These are phyloP conservation scores for Bostrychus sinensis DNA, from an alignment of 2,113 vertebrate genomes.

Conservation along the genomic window DNA sequence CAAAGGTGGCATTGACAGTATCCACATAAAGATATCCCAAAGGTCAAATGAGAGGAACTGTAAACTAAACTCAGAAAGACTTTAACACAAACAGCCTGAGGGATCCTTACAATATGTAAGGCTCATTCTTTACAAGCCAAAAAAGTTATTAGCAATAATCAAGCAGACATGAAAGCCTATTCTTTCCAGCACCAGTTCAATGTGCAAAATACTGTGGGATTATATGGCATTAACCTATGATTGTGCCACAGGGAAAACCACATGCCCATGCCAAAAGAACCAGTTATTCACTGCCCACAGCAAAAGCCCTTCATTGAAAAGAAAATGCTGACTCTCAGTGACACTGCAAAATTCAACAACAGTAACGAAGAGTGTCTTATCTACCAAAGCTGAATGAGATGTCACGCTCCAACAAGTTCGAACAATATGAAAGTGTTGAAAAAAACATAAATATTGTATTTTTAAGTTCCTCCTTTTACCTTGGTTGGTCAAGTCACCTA, in stretches of 20 bases:
- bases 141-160: too few relatives aligned
- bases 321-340: conserved; percentile 74
- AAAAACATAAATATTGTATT: too few relatives aligned
- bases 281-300: conserved; percentile 10
- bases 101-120: too few relatives aligned
- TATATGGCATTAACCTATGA: neutral
- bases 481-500: neutral
- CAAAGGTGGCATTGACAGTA: neutral
- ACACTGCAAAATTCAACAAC: conserved; percentile 60
- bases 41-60: neutral
- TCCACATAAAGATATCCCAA: neutral
- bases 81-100: neutral
- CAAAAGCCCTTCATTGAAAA: conserved; percentile 44
- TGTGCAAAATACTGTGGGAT: neutral
- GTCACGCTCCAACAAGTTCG: neutral
- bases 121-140: too few relatives aligned
- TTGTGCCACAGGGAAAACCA: conserved; percentile 9
- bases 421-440: too few relatives aligned
- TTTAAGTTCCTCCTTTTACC: too few relatives aligned
- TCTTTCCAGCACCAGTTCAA: neutral
- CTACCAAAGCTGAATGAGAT: conserved; percentile 12
- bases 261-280: conserved; percentile 3
- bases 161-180: neutral
- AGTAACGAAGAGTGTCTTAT: neutral
- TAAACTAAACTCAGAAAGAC: neutral